These are phyloP conservation scores for Ceraclea dissimilis DNA, from an alignment of 2,888 invertebrate species.

Conservation along the genomic window DNA sequence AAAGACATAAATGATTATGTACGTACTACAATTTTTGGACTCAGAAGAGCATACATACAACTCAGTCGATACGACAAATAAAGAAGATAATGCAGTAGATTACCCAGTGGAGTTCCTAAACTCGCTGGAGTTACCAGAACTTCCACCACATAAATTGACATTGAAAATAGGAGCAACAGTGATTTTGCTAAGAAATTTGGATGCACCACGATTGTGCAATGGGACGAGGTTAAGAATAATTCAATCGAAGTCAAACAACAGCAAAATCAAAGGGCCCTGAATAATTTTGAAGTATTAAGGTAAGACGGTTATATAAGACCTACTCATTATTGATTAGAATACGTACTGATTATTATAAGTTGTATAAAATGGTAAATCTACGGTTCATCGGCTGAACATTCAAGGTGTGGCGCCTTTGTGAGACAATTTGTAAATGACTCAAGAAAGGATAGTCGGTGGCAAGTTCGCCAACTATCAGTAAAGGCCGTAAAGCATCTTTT, in stretches of 20 bases:
- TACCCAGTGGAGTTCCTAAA: background rate
- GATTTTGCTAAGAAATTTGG: background rate
- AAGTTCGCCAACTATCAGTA: too few species aligned
- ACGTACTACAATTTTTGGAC: background rate
- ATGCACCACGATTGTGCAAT: background rate
- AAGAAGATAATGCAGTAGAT: background rate
- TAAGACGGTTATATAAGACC: too few species aligned
- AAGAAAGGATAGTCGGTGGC: too few species aligned
- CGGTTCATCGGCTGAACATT: too few species aligned
- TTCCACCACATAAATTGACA: background rate
- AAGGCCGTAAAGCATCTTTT: too few species aligned
- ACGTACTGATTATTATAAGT: too few species aligned
- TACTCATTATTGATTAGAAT: too few species aligned
- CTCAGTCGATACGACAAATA: background rate
- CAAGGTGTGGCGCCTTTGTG: too few species aligned
- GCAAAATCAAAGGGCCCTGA: too few species aligned
- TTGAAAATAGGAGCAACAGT: background rate
- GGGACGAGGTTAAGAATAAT: background rate
- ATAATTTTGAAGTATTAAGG: too few species aligned
- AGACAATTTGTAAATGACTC: too few species aligned
- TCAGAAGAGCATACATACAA: background rate
- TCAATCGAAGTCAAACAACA: background rate
- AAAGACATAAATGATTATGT: background rate
- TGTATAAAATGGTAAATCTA: too few species aligned
- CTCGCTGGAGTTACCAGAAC: background rate